Percentiles rank a stretch among this genome's conserved stretches.
These are phyloP conservation scores for Notarius lentiginosus DNA, from an alignment of 2,113 vertebrate genomes.

Conservation along the genomic window DNA sequence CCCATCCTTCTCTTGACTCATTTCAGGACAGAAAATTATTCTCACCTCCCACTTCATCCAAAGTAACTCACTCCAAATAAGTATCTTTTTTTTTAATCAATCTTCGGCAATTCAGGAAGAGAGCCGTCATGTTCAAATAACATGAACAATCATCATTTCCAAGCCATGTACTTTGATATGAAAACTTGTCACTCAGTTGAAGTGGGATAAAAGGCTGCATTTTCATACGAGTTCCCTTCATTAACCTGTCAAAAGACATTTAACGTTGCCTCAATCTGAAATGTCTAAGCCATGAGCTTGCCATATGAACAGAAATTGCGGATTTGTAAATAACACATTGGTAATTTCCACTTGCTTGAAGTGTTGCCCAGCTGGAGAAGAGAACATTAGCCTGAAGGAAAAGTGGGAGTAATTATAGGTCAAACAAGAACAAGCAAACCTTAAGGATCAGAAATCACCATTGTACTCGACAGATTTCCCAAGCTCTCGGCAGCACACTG, in stretches of 20 bases:
- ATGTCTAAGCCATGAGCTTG: neutral
- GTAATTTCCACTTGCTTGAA: constrained; percentile 8
- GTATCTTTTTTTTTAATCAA: neutral
- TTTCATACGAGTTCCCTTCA: constrained; percentile 10
- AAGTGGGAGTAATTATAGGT: constrained; percentile 50
- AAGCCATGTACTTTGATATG: constrained; percentile 15
- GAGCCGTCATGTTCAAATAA: neutral
- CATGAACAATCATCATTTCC: neutral
- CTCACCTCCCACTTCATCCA: neutral
- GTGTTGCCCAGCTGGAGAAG: neutral
- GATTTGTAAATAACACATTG: constrained; percentile 2
- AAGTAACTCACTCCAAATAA: constrained; percentile 2
- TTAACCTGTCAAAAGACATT: constrained; percentile 31
- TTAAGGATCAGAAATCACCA: constrained; percentile 25
- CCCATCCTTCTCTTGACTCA: constrained; percentile 35
- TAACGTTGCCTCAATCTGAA: neutral
- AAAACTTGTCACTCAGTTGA: constrained; percentile 19
- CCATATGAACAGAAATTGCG: constrained; percentile 28
- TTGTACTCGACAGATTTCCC: constrained; percentile 21
- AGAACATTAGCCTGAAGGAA: constrained; percentile 38
- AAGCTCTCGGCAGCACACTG: neutral
- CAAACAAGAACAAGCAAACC: constrained; percentile 25
- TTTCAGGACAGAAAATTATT: neutral
- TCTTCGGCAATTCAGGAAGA: neutral
- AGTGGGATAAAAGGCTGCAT: constrained; percentile 18